phyloP scores from a whole-genome alignment of 2,888 invertebrate genomes.

The Drosophila parthenogenetica region DNA sequence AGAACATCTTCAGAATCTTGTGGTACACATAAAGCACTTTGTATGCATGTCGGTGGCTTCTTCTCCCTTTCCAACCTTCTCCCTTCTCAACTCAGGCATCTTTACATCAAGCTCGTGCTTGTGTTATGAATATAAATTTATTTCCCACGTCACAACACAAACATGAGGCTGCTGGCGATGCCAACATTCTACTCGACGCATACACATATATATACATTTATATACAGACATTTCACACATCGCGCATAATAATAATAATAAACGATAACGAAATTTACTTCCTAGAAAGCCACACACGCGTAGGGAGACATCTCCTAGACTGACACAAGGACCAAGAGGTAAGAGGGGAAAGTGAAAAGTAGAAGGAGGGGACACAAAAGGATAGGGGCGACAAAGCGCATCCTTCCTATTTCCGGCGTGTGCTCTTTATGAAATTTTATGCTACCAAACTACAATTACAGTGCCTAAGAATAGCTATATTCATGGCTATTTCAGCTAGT shows the following conservation, averaged over 20 bases:
- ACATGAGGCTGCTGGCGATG: slow-evolving; percentile 39
- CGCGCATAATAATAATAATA: slow-evolving; percentile 80
- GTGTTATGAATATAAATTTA: slow-evolving; percentile 81
- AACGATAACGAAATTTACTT: slow-evolving; percentile 81
- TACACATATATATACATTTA: neutral
- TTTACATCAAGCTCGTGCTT: slow-evolving; percentile 45
- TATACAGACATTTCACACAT: slow-evolving; percentile 76
- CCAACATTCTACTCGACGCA: slow-evolving; percentile 3
- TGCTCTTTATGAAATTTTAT: slow-evolving; percentile 67
- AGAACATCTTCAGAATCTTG: slow-evolving; percentile 55
- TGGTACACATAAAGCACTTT: slow-evolving; percentile 75
- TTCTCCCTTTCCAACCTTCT: slow-evolving; percentile 33
- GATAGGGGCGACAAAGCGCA: slow-evolving; percentile 61
- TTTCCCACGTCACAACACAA: slow-evolving; percentile 79
- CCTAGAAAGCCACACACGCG: slow-evolving; percentile 58
- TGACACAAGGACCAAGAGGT: neutral
- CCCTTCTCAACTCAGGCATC: slow-evolving; percentile 15
- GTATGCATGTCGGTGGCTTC: slow-evolving; percentile 70
- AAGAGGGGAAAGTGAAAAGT: neutral
- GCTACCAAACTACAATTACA: slow-evolving; percentile 51
- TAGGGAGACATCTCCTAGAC: slow-evolving; percentile 27
- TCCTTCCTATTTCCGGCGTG: slow-evolving; percentile 67
- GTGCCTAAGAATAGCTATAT: slow-evolving; percentile 21
- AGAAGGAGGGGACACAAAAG: slow-evolving; percentile 1
- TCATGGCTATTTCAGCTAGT: slow-evolving; percentile 11